Evolutionary conservation across 2,888 invertebrate genomes (phyloP), one percentile per base, ranked within the genome.

Genomic region (Glaucopsyche alexis): DNA sequence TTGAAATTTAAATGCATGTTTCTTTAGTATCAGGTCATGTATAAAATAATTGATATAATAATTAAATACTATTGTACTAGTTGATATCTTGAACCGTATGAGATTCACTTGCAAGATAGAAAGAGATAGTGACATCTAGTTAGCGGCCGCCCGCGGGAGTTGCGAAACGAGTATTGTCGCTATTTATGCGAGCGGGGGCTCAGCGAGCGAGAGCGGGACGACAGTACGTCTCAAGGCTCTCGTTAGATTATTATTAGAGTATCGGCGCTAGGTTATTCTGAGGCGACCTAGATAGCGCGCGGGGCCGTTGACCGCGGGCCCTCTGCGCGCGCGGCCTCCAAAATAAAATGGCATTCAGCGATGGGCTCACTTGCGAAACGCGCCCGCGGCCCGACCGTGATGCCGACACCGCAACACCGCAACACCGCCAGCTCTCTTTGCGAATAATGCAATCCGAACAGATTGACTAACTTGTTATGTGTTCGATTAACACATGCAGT

Each of bases 251-350:
- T 91, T 93, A 91, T 92, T 91, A 91, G 90, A 91, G 90, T 91
- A 92, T 92, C 88, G 91, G 91, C 90, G 90, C 91, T 93, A 92
- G 92, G 92, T 92, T 92, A 92, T 92, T 92, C 91, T 88, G 88
- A 92, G 89, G 85, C 90, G 91, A 92, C 93, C 93, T 91, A 93
- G 93, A 92, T 93, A 90, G 82, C 87, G 84, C 85, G 79, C 80
- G 91, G 92, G 92, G 92, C 91, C 92, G 91, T 85, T 93, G 92
- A 92, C 92, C 92, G 91, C 90, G 88, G 87, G 91, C 91, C 92
- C 91, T 91, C 89, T 83, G 87, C 85, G 90, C 88, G 85, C 86
- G 85, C 89, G 92, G 92, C 91, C 92, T 91, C 91, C 89, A 91
- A 91, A 93, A 90, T 90, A 89, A 90, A 91, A 91, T 90, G 90